Evolutionary conservation across 2,888 invertebrate species (phyloP).

Genomic region (Cotesia congregata): DNA sequence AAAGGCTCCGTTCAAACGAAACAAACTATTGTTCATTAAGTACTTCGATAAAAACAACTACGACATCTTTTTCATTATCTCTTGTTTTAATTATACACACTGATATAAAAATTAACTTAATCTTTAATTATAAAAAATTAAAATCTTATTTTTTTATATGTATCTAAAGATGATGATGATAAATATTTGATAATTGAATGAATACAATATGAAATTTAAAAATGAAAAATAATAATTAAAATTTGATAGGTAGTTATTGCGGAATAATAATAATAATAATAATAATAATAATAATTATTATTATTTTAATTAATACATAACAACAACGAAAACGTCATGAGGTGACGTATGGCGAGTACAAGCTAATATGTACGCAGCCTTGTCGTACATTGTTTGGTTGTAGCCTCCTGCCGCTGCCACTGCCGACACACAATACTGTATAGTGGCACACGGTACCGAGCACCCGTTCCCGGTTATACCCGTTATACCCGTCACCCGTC

Average conservation of each 20-base stretch:
- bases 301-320: slow-evolving; percentile 58
- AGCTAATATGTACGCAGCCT: slow-evolving; percentile 67
- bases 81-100: too few relatives aligned
- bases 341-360: slow-evolving; percentile 53
- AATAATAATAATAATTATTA: slow-evolving; percentile 30
- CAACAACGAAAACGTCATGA: slow-evolving; percentile 43
- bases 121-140: too few relatives aligned
- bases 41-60: slow-evolving; percentile 46
- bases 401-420: slow-evolving; percentile 35
- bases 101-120: too few relatives aligned
- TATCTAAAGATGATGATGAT: too few relatives aligned
- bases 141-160: too few relatives aligned
- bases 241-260: slow-evolving; percentile 3
- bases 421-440: not conserved
- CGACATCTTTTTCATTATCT: too few relatives aligned
- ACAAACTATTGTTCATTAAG: slow-evolving; percentile 42
- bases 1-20: slow-evolving; percentile 44
- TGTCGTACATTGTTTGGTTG: slow-evolving; percentile 68
- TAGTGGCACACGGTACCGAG: not conserved
- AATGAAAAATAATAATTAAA: too few relatives aligned
- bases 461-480: not conserved
- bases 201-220: too few relatives aligned
- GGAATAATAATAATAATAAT: not conserved
- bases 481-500: slow-evolving; percentile 1
- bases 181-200: too few relatives aligned